phyloP scores from a whole-genome alignment of 2,888 invertebrate genomes.

The Eledone cirrhosa region DNA sequence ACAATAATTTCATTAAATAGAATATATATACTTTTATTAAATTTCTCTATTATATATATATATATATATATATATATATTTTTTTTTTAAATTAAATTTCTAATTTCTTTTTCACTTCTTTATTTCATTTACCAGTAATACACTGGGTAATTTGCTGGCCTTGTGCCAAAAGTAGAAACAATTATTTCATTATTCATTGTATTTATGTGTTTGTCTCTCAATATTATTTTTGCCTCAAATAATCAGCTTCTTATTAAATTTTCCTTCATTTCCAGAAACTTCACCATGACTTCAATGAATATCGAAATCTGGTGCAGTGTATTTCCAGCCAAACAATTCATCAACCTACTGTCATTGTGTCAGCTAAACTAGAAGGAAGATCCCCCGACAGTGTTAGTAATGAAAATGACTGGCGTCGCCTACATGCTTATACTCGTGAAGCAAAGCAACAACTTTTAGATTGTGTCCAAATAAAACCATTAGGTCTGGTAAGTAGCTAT shows the following conservation, averaged over 20 bases:
- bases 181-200: too few species aligned
- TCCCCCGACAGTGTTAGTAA: slow-evolving; percentile 32
- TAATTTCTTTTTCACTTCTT: too few species aligned
- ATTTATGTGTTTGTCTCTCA: too few species aligned
- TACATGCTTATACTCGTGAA: background rate
- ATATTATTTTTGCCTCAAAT: too few species aligned
- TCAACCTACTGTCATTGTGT: slow-evolving; percentile 21
- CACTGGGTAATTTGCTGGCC: too few species aligned
- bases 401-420: slow-evolving; percentile 27
- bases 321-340: slow-evolving; percentile 37
- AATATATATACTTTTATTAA: too few species aligned
- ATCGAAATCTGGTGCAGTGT: slow-evolving; percentile 50
- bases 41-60: too few species aligned
- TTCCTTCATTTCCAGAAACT: slow-evolving; percentile 43
- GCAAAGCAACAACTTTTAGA: slow-evolving; percentile 14
- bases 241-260: background rate
- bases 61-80: too few species aligned
- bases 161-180: too few species aligned
- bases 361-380: slow-evolving; percentile 36
- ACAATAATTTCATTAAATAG: too few species aligned
- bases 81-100: too few species aligned
- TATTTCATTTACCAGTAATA: too few species aligned
- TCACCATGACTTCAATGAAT: slow-evolving; percentile 50
- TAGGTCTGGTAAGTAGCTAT: background rate
- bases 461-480: background rate